Conservation (phyloP, 2,113 vertebrate genomes). For the Phrynosoma blainvillii region DNA sequence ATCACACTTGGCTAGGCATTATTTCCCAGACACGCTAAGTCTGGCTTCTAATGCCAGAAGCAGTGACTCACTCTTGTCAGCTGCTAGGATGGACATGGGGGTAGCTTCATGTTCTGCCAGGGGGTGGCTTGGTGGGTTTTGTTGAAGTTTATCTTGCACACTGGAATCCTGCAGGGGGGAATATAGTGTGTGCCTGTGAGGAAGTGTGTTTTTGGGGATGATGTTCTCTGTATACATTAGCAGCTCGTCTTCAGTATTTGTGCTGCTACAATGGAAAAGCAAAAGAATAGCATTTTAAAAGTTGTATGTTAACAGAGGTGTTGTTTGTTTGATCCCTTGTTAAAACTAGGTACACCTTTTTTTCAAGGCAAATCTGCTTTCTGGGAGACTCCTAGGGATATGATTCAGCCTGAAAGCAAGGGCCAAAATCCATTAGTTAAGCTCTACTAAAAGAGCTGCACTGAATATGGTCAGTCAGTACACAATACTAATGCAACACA, state of each 20-base stretch:
- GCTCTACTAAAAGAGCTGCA: too few species aligned
- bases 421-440: too few species aligned
- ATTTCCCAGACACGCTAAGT: slow-evolving; percentile 71
- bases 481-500: too few species aligned
- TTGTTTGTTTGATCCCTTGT: not conserved
- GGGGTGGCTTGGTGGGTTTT: slow-evolving; percentile 39
- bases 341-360: not conserved
- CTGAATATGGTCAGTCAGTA: too few species aligned
- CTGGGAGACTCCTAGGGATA: not conserved
- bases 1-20: slow-evolving; percentile 75
- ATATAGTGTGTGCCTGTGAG: not conserved
- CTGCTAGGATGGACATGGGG: slow-evolving; percentile 62
- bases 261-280: not conserved
- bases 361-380: not conserved
- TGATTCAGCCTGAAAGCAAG: too few species aligned
- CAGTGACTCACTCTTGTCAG: slow-evolving; percentile 70
- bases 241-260: not conserved
- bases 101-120: slow-evolving; percentile 63
- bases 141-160: slow-evolving; percentile 51
- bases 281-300: not conserved
- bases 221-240: not conserved
- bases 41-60: slow-evolving; percentile 68
- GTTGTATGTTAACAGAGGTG: not conserved
- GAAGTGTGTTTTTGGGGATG: not conserved
- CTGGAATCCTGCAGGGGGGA: slow-evolving; percentile 41